phyloP scores from a whole-genome alignment of 2,888 invertebrate genomes.

The Scaeva pyrastri region DNA sequence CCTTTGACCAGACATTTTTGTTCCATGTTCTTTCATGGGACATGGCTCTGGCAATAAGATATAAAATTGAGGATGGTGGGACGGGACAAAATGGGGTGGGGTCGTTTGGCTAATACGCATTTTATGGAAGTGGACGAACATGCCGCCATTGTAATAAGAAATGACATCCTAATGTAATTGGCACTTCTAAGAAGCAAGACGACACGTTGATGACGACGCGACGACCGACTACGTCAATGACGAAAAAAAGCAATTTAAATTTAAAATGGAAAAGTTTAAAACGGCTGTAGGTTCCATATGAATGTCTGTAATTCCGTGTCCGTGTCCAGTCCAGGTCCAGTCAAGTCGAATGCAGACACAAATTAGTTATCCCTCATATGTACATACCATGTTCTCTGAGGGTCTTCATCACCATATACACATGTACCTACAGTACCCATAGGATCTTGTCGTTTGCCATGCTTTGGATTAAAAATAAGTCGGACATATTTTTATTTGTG shows the following conservation, averaged over 20 bases:
- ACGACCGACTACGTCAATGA: no score
- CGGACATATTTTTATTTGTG: neutral
- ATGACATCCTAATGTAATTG: neutral
- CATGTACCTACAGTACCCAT: no score
- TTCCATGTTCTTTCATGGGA: neutral
- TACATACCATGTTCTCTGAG: neutral
- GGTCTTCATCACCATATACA: neutral
- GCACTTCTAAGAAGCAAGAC: neutral
- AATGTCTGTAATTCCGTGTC: neutral
- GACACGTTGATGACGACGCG: no score
- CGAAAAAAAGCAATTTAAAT: neutral
- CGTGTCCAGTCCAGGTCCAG: constrained; percentile 7
- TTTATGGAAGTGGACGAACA: neutral
- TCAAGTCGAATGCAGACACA: constrained; percentile 10
- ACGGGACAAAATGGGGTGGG: neutral
- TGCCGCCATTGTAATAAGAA: neutral
- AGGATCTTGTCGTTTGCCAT: neutral
- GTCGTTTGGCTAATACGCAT: constrained; percentile 6
- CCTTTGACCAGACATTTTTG: constrained; percentile 50
- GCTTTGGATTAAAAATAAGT: neutral
- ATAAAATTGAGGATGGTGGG: constrained; percentile 26
- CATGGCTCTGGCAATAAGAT: constrained; percentile 15
- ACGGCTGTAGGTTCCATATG: neutral
- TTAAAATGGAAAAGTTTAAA: constrained; percentile 49
- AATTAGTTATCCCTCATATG: constrained; percentile 31